Evolutionary conservation across 1,140 invertebrate species (phyloP), one percentile per base, ranked within the genome.

Genomic region (Metopolophium dirhodum): DNA sequence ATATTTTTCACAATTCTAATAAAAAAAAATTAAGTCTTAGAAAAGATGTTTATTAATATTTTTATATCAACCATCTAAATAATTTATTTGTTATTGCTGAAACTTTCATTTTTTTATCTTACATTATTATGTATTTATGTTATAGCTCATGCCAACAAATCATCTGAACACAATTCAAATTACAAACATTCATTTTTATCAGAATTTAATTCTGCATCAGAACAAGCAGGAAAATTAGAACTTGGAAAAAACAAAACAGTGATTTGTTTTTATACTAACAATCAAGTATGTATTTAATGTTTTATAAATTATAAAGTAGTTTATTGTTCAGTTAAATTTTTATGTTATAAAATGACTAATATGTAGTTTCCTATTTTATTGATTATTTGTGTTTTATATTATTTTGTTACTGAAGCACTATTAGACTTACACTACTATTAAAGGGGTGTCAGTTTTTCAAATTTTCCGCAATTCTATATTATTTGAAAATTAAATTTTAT

Each of bases 191-290:
- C 91, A 9, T 93, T 93, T 41, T 30, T 93, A 22, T 93, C 91
- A n/a, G 91, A 85, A 85, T 86, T 93, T 93, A 85, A 93, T 93
- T 93, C 82, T 86, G 82, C 91, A 85, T 54, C 91, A 57, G 91
- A 93, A 86, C 91, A 93, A 93, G 82, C 91, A 37, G 91, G 91
- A 57, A 93, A 86, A 86, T 41, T 93, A 45, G 91, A 93, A 85
- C 82, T 93, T 93, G 91, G 91, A 86, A 86, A 93, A 93, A 93
- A 93, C 23, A 93, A 86, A 86, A 86, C 82, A 41, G 77, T 85
- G 37, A 86, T 93, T 30, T 93, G 91, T 93, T 93, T 93, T 93
- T 93, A 86, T 30, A 54, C 49, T 86, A 93, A 93, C 35, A 85
- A 93, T 86, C 91, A 93, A 93, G 91, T 93, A n/a, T 7, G 90